phyloP scores from a whole-genome alignment of 2,888 invertebrate species.

The Ferrisia virgata region DNA sequence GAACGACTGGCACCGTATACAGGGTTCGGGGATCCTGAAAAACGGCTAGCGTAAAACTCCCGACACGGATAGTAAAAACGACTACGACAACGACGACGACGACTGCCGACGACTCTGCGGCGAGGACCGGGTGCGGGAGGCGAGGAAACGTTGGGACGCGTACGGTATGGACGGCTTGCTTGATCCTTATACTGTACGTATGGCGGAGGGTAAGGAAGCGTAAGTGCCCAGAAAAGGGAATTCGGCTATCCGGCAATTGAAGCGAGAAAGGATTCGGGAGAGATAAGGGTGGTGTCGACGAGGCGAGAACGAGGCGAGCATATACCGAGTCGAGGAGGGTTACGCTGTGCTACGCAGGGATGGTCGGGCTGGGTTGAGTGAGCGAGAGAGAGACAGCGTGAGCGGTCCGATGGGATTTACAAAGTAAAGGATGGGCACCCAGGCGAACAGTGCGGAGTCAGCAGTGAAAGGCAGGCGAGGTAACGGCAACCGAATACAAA shows the following conservation, averaged over 20 bases:
- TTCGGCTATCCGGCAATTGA: conserved; percentile 29
- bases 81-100: background rate
- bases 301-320: too few relatives aligned
- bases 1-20: background rate
- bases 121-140: background rate
- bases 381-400: background rate
- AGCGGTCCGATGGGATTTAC: conserved; percentile 21
- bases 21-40: conserved; percentile 15
- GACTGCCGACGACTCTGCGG: background rate
- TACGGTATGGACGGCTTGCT: background rate
- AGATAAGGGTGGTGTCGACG: background rate
- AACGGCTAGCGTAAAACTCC: conserved; percentile 37
- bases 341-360: too few relatives aligned
- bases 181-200: conserved; percentile 20
- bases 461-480: background rate
- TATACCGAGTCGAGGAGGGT: too few relatives aligned
- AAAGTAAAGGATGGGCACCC: background rate
- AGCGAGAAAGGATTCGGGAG: conserved; percentile 20
- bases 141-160: background rate
- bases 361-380: background rate
- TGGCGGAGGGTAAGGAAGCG: conserved; percentile 4
- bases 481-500: conserved; percentile 19
- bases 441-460: background rate
- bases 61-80: background rate
- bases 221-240: conserved; percentile 29